These are phyloP conservation scores for Holotrichia oblita DNA, from an alignment of 1,140 invertebrate genomes.

Conservation along the genomic window DNA sequence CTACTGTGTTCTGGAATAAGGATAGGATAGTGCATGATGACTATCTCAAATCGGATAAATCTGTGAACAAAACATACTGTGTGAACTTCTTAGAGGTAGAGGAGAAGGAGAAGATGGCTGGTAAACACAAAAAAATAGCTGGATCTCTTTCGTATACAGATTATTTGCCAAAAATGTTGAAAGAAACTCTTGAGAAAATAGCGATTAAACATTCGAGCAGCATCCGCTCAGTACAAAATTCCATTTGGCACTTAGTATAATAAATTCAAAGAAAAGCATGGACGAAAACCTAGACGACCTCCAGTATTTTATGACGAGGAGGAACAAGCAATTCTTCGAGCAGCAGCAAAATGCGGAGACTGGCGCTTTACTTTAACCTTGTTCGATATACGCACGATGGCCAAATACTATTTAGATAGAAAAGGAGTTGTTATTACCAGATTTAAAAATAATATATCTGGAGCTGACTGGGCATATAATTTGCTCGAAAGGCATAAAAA, in stretches of 20 bases:
- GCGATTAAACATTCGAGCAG: background rate
- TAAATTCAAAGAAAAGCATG: conserved; percentile 26
- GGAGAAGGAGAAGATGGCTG: no score
- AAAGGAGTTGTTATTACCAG: no score
- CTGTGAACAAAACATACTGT: no score
- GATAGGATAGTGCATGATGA: no score
- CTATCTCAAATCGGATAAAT: no score
- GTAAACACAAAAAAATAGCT: no score
- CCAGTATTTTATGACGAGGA: background rate
- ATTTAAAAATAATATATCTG: conserved; percentile 17
- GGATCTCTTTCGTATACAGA: no score
- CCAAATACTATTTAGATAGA: conserved; percentile 38
- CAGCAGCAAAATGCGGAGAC: no score
- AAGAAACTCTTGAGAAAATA: background rate
- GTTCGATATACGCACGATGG: conserved; percentile 14
- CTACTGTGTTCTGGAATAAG: no score
- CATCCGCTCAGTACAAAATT: background rate
- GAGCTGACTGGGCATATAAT: conserved; percentile 25
- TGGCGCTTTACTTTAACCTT: background rate
- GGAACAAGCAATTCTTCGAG: no score
- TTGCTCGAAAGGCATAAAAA: conserved; percentile 15
- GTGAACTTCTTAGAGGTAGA: no score
- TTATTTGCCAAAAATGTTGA: background rate
- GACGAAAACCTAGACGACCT: background rate
- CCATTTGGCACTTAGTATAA: conserved; percentile 4